Percentiles rank a stretch among this genome's conserved stretches.
Conservation (phyloP, 1,140 invertebrate species). For the Heliothis virescens region DNA sequence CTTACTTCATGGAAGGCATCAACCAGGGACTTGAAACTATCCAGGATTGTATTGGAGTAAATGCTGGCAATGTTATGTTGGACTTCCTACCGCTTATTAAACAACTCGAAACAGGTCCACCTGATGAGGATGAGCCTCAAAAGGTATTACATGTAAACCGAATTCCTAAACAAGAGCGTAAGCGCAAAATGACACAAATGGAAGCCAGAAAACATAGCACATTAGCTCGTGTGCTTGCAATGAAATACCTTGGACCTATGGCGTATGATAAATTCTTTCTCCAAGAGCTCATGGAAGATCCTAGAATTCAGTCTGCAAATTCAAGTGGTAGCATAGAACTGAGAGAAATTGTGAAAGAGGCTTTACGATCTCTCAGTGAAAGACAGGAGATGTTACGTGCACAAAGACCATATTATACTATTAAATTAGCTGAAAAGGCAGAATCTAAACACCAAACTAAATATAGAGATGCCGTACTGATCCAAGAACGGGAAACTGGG, state of each 20-base stretch:
- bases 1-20: conserved; percentile 85
- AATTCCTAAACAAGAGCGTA: conserved; percentile 70
- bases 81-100: conserved; percentile 80
- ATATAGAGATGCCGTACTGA: conserved; percentile 78
- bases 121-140: conserved; percentile 69
- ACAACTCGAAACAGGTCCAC: conserved; percentile 67
- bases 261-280: conserved; percentile 86
- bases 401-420: conserved; percentile 86
- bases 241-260: conserved; percentile 87
- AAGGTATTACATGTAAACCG: conserved; percentile 73
- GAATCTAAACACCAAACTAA: conserved; percentile 81
- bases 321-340: conserved; percentile 78
- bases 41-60: conserved; percentile 79
- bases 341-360: conserved; percentile 75
- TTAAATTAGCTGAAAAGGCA: conserved; percentile 85
- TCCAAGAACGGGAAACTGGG: conserved; percentile 78
- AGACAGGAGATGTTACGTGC: conserved; percentile 85
- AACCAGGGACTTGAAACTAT: conserved; percentile 83
- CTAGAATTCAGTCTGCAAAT: conserved; percentile 83
- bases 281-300: conserved; percentile 76
- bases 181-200: conserved; percentile 80
- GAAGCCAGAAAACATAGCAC: conserved; percentile 81
- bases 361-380: conserved; percentile 80
- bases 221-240: conserved; percentile 82
- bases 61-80: conserved; percentile 79